Conservation (phyloP, 1,140 invertebrate genomes). For the Rhopalosiphum padi region DNA sequence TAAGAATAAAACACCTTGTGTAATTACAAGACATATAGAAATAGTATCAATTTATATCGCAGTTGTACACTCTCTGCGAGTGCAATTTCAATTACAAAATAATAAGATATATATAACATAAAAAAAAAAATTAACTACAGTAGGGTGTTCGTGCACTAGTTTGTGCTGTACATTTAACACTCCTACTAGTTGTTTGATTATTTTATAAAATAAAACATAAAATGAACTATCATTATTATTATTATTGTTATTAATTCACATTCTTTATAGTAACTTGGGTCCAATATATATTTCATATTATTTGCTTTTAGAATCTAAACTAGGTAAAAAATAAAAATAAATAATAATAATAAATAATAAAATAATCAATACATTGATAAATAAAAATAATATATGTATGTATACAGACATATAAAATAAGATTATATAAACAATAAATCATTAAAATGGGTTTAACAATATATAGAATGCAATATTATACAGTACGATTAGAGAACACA, state of each 20-base stretch:
- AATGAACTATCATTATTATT: constrained; percentile 26
- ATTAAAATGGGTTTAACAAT: not conserved
- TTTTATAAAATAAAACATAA: constrained; percentile 36
- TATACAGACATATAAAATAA: not conserved
- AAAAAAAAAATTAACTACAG: not conserved
- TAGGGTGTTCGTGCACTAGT: not conserved
- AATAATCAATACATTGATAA: constrained; percentile 25
- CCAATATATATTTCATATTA: constrained; percentile 11
- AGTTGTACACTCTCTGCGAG: not conserved
- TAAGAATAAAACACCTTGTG: constrained; percentile 33
- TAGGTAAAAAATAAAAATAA: constrained; percentile 5
- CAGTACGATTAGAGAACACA: constrained; percentile 31
- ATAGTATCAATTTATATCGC: not conserved
- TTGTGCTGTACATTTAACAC: not conserved
- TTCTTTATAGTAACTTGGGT: constrained; percentile 15
- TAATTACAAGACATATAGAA: constrained; percentile 25
- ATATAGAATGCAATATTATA: constrained; percentile 1
- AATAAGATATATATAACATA: constrained; percentile 31
- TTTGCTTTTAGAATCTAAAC: not conserved
- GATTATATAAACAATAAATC: constrained; percentile 5
- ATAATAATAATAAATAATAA: constrained; percentile 45
- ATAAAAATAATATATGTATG: constrained; percentile 12
- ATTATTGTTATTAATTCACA: constrained; percentile 23
- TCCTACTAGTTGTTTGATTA: constrained; percentile 25
- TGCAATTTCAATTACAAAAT: not conserved